Evolutionary conservation across 2,888 invertebrate genomes (phyloP), one percentile per base, ranked within the genome.

Genomic region (Lamellibrachia columna): DNA sequence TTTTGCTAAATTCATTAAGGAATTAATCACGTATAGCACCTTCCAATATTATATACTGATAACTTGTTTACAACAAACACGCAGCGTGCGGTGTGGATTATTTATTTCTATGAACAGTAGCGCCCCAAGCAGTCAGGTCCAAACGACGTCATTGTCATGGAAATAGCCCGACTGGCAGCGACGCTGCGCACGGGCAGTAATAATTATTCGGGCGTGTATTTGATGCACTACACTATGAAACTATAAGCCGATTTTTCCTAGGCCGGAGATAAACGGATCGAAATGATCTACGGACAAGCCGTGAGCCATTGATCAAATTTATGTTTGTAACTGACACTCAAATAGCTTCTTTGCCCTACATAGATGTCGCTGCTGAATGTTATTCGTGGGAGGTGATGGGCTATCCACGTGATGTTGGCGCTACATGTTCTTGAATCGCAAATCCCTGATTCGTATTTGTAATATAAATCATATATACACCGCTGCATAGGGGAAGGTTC

Each of bases 291-390:
- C n/a, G 15, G 75, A 11, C 75, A 15, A 75, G 75, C 75, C 75
- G 75, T 75, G 75, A 75, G 22, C 75, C 75, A 75, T 75, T 75
- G 3, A 75, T 75, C 75, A 75, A 15, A 15, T 75, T 75, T 75
- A 75, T 75, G 75, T 75, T 75, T 75, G 75, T 75, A 22, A 75
- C 75, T 75, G 75, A 75, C 75, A 75, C 75, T 22, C 3, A 22
- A n/a, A 75, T 75, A n/a, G 11, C 75, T 75, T 75, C 75, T 75
- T 75, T n/a, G 75, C 75, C 75, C 75, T 75, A 75, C 75, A 75
- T 75, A 75, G 75, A n/a, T 75, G 75, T 75, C 75, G 75, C 75
- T 75, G 75, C 75, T 75, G 75, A 15, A 22, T 75, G 75, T 22
- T 75, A 22, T 75, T 75, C 75, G 75, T n/a, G 75, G 75, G 75